Conservation (phyloP, 1,140 invertebrate species). For the Drosophila yakuba region DNA sequence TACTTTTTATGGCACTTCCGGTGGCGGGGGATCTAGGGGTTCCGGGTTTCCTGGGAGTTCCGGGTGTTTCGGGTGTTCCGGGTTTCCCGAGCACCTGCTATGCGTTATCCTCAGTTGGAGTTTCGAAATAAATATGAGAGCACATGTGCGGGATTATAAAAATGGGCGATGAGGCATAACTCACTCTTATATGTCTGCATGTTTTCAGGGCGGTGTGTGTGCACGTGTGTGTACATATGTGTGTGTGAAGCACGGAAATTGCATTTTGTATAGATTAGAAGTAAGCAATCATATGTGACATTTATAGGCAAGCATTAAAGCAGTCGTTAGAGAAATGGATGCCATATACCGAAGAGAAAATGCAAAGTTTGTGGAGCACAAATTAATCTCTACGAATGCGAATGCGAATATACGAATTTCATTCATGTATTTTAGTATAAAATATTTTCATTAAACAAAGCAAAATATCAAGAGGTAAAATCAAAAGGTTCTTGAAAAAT, state of each 20-base stretch:
- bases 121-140: conserved; percentile 64
- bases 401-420: not conserved
- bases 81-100: conserved; percentile 17
- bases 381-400: conserved; percentile 1
- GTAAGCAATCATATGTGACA: conserved; percentile 69
- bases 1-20: conserved; percentile 64
- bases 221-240: conserved; percentile 12
- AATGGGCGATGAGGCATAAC: conserved; percentile 54
- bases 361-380: conserved; percentile 2
- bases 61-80: not conserved
- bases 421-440: not conserved
- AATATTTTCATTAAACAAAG: not conserved
- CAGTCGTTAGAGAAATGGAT: not conserved
- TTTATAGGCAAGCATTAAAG: conserved; percentile 63
- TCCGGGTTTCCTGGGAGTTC: not conserved
- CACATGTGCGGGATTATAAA: conserved; percentile 77
- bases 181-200: conserved; percentile 11
- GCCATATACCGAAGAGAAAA: not conserved
- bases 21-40: conserved; percentile 3
- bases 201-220: not conserved
- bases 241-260: conserved; percentile 57
- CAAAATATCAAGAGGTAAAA: not conserved
- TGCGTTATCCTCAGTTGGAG: conserved; percentile 41
- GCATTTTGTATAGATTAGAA: conserved; percentile 75
- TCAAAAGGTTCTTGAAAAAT: not conserved